Conservation (phyloP, 2,113 vertebrate genomes). For the Paracanthobrama guichenoti region DNA sequence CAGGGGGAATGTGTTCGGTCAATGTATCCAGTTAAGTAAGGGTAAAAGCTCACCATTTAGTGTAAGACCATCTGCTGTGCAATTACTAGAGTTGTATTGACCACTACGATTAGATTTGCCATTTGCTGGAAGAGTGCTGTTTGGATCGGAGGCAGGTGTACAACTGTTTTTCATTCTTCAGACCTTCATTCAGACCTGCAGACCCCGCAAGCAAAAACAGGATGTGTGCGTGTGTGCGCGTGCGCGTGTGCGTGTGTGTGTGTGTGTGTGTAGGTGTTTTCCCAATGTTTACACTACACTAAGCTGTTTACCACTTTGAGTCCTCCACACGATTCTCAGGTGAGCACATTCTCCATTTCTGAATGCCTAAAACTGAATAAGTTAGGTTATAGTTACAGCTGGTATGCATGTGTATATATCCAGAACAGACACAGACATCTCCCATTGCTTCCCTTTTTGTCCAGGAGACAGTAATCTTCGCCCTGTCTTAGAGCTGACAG, state of each 20-base stretch:
- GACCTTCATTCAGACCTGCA: background rate
- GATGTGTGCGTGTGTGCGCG: background rate
- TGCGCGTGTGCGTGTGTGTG: background rate
- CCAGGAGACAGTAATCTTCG: slow-evolving; percentile 40
- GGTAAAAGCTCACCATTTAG: slow-evolving; percentile 22
- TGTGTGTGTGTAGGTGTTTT: background rate
- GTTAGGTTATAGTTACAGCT: slow-evolving; percentile 6
- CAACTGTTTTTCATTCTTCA: slow-evolving; percentile 39
- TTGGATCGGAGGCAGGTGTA: slow-evolving; percentile 34
- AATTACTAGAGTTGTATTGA: slow-evolving; percentile 36
- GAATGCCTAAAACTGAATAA: background rate
- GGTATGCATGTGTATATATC: background rate
- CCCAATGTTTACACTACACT: slow-evolving; percentile 36
- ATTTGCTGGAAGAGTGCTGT: slow-evolving; percentile 33
- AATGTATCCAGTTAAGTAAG: slow-evolving; percentile 33
- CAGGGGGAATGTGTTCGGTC: background rate
- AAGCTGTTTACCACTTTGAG: slow-evolving; percentile 42
- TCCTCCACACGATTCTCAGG: slow-evolving; percentile 2
- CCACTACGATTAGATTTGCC: slow-evolving; percentile 42
- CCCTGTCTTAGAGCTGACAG: slow-evolving; percentile 28
- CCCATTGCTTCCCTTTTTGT: slow-evolving; percentile 22
- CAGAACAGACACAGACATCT: background rate
- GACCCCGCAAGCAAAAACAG: background rate
- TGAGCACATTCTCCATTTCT: slow-evolving; percentile 1
- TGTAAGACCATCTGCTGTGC: slow-evolving; percentile 31